A percentile compares a stretch with the other conserved stretches of the same genome.
phyloP scores from a whole-genome alignment of 2,888 invertebrate genomes.

The Clanis bilineata region DNA sequence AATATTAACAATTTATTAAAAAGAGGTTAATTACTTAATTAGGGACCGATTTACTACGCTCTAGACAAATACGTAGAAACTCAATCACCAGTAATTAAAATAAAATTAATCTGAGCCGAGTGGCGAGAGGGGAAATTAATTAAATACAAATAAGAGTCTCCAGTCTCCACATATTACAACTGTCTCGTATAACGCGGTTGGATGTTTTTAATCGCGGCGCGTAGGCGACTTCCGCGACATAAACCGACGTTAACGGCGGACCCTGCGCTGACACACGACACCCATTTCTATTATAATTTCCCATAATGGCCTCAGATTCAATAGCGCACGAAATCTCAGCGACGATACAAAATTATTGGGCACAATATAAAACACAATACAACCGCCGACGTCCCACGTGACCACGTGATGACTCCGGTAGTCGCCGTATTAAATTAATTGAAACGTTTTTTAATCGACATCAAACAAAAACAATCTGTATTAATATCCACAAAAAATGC shows the following conservation, averaged over 20 bases:
- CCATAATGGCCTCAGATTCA: slow-evolving; percentile 34
- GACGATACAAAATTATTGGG: background rate
- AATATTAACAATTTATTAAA: background rate
- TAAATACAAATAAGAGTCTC: background rate
- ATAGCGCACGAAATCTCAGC: background rate
- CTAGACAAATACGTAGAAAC: background rate
- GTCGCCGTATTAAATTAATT: background rate
- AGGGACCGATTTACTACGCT: background rate
- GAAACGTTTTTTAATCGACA: background rate
- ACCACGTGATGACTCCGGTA: background rate
- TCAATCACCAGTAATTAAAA: slow-evolving; percentile 1
- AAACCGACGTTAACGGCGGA: slow-evolving; percentile 49
- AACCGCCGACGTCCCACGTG: background rate
- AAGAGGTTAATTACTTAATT: background rate
- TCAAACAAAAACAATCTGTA: background rate
- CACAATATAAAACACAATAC: too few species aligned
- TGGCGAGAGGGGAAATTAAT: background rate
- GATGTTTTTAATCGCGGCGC: slow-evolving; percentile 52
- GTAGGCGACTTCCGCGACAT: slow-evolving; percentile 63
- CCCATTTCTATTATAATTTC: slow-evolving; percentile 54
- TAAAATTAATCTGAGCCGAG: background rate
- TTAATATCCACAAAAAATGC: background rate
- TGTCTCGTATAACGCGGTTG: slow-evolving; percentile 25
- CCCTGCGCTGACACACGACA: slow-evolving; percentile 51
- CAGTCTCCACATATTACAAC: slow-evolving; percentile 21